These are phyloP conservation scores for Drosophila bocqueti DNA, from an alignment of 1,140 invertebrate genomes.

Conservation along the genomic window DNA sequence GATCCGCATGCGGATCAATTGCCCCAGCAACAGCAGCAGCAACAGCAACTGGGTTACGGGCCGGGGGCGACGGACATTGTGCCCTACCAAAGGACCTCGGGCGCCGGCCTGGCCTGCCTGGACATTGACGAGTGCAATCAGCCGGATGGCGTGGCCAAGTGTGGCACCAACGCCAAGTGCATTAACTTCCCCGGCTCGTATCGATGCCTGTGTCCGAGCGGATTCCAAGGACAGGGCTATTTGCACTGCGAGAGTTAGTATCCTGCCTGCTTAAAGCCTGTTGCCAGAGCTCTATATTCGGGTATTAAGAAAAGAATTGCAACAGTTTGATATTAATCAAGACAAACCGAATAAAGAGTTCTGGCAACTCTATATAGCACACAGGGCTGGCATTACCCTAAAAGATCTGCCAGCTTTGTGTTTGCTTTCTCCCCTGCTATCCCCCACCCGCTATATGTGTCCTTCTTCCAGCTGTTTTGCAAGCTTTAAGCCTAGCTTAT, in stretches of 20 bases:
- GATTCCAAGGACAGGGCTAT: slow-evolving; percentile 95
- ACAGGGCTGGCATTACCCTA: slow-evolving; percentile 1
- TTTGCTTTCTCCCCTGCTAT: slow-evolving; percentile 22
- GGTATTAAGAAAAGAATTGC: too few species aligned
- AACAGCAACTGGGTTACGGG: slow-evolving; percentile 60
- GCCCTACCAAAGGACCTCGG: slow-evolving; percentile 41
- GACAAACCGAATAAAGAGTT: background rate
- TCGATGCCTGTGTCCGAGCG: slow-evolving; percentile 94
- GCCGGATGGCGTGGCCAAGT: slow-evolving; percentile 87
- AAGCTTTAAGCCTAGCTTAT: slow-evolving; percentile 44
- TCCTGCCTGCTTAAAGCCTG: slow-evolving; percentile 52
- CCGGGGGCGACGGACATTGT: slow-evolving; percentile 52
- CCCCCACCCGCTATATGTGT: slow-evolving; percentile 31
- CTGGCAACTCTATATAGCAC: background rate
- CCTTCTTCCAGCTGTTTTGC: slow-evolving; percentile 30
- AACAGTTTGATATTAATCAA: background rate
- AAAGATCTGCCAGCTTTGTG: slow-evolving; percentile 10
- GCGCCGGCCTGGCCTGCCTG: slow-evolving; percentile 85
- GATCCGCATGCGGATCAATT: slow-evolving; percentile 63
- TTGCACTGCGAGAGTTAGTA: slow-evolving; percentile 94
- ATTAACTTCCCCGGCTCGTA: slow-evolving; percentile 97
- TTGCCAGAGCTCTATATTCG: slow-evolving; percentile 21
- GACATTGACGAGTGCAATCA: slow-evolving; percentile 91
- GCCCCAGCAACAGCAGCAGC: slow-evolving; percentile 11
- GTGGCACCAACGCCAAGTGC: slow-evolving; percentile 95